Conservation (phyloP, 64 coral and sea anemone species). For the Stylophora pistillata region DNA sequence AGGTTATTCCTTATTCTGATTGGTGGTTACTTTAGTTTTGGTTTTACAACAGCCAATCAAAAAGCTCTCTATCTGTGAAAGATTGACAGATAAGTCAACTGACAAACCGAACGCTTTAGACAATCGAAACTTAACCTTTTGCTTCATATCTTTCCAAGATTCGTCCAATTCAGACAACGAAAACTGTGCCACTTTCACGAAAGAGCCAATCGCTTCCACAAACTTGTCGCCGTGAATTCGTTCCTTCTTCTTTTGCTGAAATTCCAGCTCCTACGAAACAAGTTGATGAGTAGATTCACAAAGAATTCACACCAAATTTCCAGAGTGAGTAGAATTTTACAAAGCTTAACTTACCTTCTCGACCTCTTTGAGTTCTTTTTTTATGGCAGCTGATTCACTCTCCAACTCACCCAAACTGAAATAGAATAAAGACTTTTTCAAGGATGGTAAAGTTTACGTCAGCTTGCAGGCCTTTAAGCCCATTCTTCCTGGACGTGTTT, state of each 20-base stretch:
- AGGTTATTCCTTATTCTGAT: too few species aligned
- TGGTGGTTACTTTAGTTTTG: too few species aligned
- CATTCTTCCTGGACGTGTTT: background rate
- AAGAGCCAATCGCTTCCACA: slow-evolving; percentile 67
- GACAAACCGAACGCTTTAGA: too few species aligned
- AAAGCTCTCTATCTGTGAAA: too few species aligned
- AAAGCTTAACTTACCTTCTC: slow-evolving; percentile 72
- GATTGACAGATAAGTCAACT: too few species aligned
- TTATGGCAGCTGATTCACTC: slow-evolving; percentile 65
- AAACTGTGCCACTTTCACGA: slow-evolving; percentile 87
- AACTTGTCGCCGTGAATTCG: slow-evolving; percentile 76
- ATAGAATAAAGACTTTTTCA: background rate
- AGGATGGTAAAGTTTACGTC: too few species aligned
- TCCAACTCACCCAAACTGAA: slow-evolving; percentile 86
- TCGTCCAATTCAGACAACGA: slow-evolving; percentile 81
- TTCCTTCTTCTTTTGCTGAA: slow-evolving; percentile 83
- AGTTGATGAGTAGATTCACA: too few species aligned
- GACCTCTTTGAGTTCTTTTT: slow-evolving; percentile 93
- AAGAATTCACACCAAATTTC: too few species aligned
- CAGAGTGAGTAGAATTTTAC: background rate
- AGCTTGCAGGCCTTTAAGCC: too few species aligned
- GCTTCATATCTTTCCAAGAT: slow-evolving; percentile 96
- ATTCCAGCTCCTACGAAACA: slow-evolving; percentile 75
- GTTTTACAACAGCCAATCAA: too few species aligned
- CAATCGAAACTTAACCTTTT: slow-evolving; percentile 47